A percentile compares a stretch with the other conserved stretches of the same genome.
phyloP scores from a whole-genome alignment of 2,888 invertebrate genomes.

The Patella pellucida region DNA sequence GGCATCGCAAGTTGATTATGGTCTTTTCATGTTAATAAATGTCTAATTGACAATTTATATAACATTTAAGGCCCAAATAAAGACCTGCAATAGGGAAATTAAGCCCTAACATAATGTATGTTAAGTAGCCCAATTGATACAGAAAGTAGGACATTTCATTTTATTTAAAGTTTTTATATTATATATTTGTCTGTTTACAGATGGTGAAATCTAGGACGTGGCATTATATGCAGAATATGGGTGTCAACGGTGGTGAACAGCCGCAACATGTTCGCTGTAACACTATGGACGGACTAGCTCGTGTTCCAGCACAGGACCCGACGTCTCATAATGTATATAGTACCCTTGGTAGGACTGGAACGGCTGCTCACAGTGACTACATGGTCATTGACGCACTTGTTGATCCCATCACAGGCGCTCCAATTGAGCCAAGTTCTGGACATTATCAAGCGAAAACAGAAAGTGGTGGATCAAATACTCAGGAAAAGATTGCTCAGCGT shows the following conservation, averaged over 20 bases:
- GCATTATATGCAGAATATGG: background rate
- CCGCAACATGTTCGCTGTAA: background rate
- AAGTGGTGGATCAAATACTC: background rate
- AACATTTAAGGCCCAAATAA: no score
- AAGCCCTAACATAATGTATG: no score
- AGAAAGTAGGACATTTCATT: no score
- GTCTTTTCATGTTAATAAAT: no score
- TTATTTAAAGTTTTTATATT: no score
- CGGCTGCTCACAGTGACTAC: background rate
- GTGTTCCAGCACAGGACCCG: background rate
- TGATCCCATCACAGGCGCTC: background rate
- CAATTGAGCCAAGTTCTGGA: background rate
- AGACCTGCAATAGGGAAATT: no score
- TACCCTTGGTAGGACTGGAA: background rate
- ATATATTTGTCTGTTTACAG: background rate
- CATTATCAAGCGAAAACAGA: background rate
- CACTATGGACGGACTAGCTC: background rate
- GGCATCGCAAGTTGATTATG: no score
- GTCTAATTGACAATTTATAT: no score
- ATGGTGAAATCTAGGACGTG: constrained; percentile 3
- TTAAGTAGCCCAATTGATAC: no score
- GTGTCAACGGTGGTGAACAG: background rate
- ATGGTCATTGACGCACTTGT: background rate
- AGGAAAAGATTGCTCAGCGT: background rate
- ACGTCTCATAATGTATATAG: background rate